phyloP scores from a whole-genome alignment of 2,797 vertebrate species.

The Calcarius lapponicus region DNA sequence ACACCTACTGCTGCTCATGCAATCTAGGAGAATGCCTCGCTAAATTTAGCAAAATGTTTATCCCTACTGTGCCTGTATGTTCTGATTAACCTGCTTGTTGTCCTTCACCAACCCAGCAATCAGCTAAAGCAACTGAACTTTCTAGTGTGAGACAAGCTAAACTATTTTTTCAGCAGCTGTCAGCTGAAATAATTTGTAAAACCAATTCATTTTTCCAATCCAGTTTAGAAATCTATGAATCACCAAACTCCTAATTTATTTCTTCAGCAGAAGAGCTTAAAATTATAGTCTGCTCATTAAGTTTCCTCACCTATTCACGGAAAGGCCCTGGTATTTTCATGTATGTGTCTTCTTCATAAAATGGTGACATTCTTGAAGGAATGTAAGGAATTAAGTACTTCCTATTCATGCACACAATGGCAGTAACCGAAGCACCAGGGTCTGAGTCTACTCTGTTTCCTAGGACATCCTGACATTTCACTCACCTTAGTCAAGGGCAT shows the following conservation, averaged over 20 bases:
- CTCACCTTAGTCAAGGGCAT: neutral
- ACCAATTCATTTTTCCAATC: neutral
- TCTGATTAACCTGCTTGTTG: constrained; percentile 27
- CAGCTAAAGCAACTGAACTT: neutral
- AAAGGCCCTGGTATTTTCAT: neutral
- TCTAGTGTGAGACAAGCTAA: neutral
- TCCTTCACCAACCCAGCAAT: neutral
- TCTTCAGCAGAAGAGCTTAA: neutral
- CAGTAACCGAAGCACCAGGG: neutral
- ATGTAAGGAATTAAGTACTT: neutral
- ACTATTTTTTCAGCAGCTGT: neutral
- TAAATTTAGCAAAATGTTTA: constrained; percentile 58
- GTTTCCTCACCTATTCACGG: neutral
- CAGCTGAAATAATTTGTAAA: neutral
- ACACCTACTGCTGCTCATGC: neutral
- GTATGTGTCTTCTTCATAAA: neutral
- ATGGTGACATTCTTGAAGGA: neutral
- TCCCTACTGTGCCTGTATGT: neutral
- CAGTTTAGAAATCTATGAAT: neutral
- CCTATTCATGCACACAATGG: neutral
- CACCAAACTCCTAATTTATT: neutral
- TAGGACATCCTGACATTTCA: neutral
- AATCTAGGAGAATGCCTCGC: constrained; percentile 16
- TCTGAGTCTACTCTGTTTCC: neutral
- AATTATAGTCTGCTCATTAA: neutral